Percentiles rank a stretch among this genome's conserved stretches.
These are phyloP conservation scores for Kryptolebias ocellatus DNA, from an alignment of 2,797 vertebrate species.

Conservation along the genomic window DNA sequence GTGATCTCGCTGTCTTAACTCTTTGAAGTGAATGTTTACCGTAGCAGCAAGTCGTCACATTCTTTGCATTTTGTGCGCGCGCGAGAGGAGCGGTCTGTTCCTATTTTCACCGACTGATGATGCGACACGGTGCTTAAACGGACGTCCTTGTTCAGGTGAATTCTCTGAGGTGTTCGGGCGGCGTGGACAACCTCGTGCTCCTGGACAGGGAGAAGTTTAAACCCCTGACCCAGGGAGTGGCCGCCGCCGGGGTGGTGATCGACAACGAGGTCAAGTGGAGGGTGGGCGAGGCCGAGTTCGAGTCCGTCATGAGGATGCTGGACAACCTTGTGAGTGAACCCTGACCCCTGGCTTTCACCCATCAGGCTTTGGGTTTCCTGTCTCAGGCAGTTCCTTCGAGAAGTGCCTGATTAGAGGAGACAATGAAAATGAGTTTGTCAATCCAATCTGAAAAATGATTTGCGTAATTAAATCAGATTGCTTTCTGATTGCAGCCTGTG, in stretches of 20 bases:
- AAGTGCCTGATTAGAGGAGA: constrained; percentile 58
- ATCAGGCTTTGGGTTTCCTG: constrained; percentile 57
- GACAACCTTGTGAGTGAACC: constrained; percentile 93
- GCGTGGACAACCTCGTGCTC: constrained; percentile 87
- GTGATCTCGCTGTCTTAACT: background rate
- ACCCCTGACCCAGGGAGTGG: constrained; percentile 82
- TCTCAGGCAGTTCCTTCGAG: constrained; percentile 47
- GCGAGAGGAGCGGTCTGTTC: background rate
- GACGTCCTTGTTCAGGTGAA: constrained; percentile 79
- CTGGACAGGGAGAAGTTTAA: constrained; percentile 90
- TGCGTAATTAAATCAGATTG: constrained; percentile 27
- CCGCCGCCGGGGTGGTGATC: constrained; percentile 82
- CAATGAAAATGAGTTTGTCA: constrained; percentile 35
- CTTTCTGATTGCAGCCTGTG: background rate
- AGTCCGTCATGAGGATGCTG: constrained; percentile 96
- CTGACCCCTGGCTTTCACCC: constrained; percentile 51
- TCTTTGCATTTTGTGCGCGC: background rate
- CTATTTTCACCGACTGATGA: background rate
- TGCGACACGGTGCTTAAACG: background rate
- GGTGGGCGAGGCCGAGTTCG: constrained; percentile 93
- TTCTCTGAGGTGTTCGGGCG: constrained; percentile 88
- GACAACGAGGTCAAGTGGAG: constrained; percentile 92
- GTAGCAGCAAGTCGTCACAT: too few species aligned
- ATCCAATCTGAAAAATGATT: constrained; percentile 14
- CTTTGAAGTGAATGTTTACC: background rate